Evolutionary conservation across 2,113 vertebrate species (phyloP).

Genomic region (Prunella fulvescens): DNA sequence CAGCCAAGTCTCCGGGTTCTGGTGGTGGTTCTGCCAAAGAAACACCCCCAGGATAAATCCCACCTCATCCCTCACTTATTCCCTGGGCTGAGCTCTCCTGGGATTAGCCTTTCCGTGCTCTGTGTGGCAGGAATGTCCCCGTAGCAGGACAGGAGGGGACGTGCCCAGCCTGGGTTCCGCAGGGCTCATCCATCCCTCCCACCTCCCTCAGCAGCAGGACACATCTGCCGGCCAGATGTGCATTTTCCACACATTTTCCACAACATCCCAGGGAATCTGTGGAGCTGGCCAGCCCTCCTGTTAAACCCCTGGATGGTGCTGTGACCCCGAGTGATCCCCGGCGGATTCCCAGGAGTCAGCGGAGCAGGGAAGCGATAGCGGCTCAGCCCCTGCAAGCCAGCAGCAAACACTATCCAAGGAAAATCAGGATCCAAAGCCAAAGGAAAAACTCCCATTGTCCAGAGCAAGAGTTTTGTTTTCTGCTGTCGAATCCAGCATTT

Average conservation of each 20-base stretch:
- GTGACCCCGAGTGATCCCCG: neutral
- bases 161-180: fast-evolving
- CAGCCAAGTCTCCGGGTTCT: fast-evolving
- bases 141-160: fast-evolving
- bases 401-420: neutral
- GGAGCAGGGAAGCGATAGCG: fast-evolving
- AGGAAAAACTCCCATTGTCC: neutral
- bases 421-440: neutral
- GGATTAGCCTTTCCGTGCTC: neutral
- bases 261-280: neutral
- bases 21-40: neutral
- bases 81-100: neutral
- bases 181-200: fast-evolving
- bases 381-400: fast-evolving
- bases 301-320: neutral
- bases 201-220: neutral
- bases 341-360: neutral
- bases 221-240: slow-evolving; percentile 10
- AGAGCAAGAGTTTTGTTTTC: neutral
- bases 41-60: neutral
- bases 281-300: neutral
- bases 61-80: neutral
- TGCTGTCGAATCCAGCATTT: neutral
- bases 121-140: fast-evolving
- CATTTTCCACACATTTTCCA: neutral